Base-by-base conservation (phyloP, 2,888 invertebrate genomes). In the Stegana nigrithorax region DNA sequence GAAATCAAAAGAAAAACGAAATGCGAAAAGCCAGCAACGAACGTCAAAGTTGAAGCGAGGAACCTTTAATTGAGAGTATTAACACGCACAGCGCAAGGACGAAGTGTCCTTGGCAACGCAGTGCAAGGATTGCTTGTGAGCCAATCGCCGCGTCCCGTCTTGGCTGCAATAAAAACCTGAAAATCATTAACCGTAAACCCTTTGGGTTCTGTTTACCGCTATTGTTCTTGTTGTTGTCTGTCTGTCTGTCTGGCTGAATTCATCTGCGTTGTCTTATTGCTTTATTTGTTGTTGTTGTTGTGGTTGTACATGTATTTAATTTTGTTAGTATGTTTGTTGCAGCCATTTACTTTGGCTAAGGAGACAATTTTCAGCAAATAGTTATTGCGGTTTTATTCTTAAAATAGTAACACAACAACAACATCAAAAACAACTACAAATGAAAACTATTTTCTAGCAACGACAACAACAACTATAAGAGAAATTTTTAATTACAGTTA, bases 401-500 rank as follows among this genome's bases (percentile, higher is more conserved):
- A 57, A 44, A 23, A 42, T 4, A 17, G 26, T 19, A 47, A 47
- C 8, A 21, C 19, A 8, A 25, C 45, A 8, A 47, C 10, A 53
- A 39, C 42, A 42, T 6, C n/a, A n/a, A n/a, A n/a, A n/a, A n/a
- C 42, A 42, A 56, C 21, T 39, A 56, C 51, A 42, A 75, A 72
- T 80, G n/a, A n/a, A n/a, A n/a, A n/a, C n/a, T n/a, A n/a, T n/a
- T n/a, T n/a, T n/a, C n/a, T n/a, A n/a, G 73, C 67, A 75, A 79
- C 75, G 70, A 75, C 80, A 79, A 78, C 42, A 42, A 42, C 17
- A 14, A 6, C n/a, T 14, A 12, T 17, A 14, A 42, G 14, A 75
- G 76, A 75, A 75, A 74, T 75, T 75, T 75, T 75, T 75, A 75
- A 79, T 75, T 75, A 78, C 75, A 75, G 80, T 75, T 75, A 75